Base-by-base conservation (phyloP, 1,140 invertebrate genomes). In the Drosophila burlai region DNA sequence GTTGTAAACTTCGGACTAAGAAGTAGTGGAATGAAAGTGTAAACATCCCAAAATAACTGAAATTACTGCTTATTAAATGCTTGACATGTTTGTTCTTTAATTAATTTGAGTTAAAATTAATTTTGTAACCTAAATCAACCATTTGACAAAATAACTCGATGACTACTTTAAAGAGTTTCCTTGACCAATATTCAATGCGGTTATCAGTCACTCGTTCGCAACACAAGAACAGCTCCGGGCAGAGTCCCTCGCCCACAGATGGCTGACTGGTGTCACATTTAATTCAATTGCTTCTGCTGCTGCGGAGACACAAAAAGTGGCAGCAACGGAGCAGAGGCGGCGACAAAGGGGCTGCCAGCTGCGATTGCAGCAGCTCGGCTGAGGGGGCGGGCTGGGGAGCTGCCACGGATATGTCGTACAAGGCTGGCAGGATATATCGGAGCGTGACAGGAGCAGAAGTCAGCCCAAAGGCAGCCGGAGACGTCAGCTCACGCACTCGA, bases 381-480 rank as follows among this genome's bases (percentile, higher is more conserved):
- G 26, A 8, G 9, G 36, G 24, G 10, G 9, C 16, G 38, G 52
- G 15, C 21, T 40, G 52, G 18, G 43, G 9, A 59, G 72, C 38
- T 68, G 80, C 76, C 74, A 83, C 75, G 80, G 83, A 86, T 86
- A 80, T 86, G 80, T 87, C 83, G 72, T 71, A 68, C 60, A 71
- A 69, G 62, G 61, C 59, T 78, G 47, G 66, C 80, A 86, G 83
- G 76, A 86, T 87, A 86, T 87, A 86, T 83, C 80, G 72, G 76
- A 87, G 83, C 72, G 71, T 87, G 83, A 87, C 83, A 85, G 75
- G 46, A 79, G 69, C 69, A 82, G 75, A 66, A 61, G 49, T 75
- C 58, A 52, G 69, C 26, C 38, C 57, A 63, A 31, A 65, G 52
- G 55, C 62, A 77, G 62, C 43, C 65, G 54, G 66, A 61, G 52